A percentile compares a stretch with the other conserved stretches of the same genome.
These are phyloP conservation scores for Thereva unica DNA, from an alignment of 2,888 invertebrate species.

Conservation along the genomic window DNA sequence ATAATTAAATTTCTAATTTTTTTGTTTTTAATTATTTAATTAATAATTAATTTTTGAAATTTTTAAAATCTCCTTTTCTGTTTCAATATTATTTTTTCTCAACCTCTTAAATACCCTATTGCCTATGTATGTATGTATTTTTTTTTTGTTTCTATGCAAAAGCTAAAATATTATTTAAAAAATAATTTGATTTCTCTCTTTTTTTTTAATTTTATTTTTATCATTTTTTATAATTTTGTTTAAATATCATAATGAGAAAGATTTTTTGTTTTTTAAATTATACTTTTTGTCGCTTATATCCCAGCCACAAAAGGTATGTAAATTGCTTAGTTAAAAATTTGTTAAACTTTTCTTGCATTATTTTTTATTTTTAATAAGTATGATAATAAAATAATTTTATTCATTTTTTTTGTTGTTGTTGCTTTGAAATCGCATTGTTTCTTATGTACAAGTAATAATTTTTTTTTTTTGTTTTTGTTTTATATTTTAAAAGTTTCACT, in stretches of 20 bases:
- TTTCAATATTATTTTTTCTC: conserved; percentile 13
- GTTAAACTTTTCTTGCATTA: conserved; percentile 17
- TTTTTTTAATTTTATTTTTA: conserved; percentile 21
- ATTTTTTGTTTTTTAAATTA: no score
- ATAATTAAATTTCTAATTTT: no score
- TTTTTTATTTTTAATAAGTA: neutral
- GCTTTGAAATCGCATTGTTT: no score
- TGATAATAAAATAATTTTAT: conserved; percentile 30
- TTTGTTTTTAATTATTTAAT: no score
- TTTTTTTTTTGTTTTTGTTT: conserved; percentile 15
- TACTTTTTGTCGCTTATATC: neutral
- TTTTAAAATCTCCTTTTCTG: neutral
- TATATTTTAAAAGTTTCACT: conserved; percentile 15
- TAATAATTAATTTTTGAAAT: no score
- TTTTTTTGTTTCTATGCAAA: conserved; percentile 24
- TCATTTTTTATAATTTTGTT: conserved; percentile 26
- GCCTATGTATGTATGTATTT: conserved; percentile 25
- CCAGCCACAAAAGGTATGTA: conserved; percentile 9
- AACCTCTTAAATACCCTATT: conserved; percentile 25
- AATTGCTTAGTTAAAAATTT: conserved; percentile 34
- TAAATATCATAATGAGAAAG: conserved; percentile 29
- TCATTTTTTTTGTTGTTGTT: conserved; percentile 5
- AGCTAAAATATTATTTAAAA: conserved; percentile 39
- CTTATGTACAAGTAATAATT: no score
- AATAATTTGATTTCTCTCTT: conserved; percentile 33